Base-by-base conservation (phyloP, 2,888 invertebrate species). In the Coelogynopora nodosa region DNA sequence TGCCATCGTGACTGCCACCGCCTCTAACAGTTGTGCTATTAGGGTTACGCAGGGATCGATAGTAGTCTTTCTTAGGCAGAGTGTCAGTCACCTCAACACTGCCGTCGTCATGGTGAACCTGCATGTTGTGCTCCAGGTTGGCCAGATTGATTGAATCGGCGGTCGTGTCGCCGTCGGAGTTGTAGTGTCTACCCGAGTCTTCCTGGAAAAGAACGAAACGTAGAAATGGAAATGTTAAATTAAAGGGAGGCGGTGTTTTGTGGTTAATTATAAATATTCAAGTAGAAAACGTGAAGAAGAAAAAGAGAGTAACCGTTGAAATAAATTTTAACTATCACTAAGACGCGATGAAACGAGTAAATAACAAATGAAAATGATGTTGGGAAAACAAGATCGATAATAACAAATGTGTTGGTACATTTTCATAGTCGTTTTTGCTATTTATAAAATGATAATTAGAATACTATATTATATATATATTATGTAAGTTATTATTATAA, bases 111-210 rank as follows among this genome's bases (percentile, higher is more conserved):
- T 74, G 74, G 5, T 49, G 30, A 27, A 49, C 67, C 31, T 31
- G 31, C 67, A 49, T 31, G 30, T 30, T 13, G 2, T 28, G 28
- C 67, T 84, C 84, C 5, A 84, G 31, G 27, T 84, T 31, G 74
- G 74, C 74, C n/a, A 84, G 27, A 31, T 84, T 84, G 1, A 84
- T 84, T 1, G 84, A 84, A 10, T 49, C 84, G 5, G 31, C 31
- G 27, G 84, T 84, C 0, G 84, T 84, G 67, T 84, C 84, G 0
- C 27, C 84, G 67, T 84, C 84, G n/a, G 84, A 84, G 27, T 84
- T 84, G 26, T 84, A 84, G 84, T 31, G 67, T 10, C 30, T 67
- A 84, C 30, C 10, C 1, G 26, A 67, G 27, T 84, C 84, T 5
- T 84, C 84, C 84, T 84, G 27, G 18, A 49, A 49, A 13, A 49